phyloP scores from a whole-genome alignment of 2,797 vertebrate genomes.

The Melanotaenia pygmaea region DNA sequence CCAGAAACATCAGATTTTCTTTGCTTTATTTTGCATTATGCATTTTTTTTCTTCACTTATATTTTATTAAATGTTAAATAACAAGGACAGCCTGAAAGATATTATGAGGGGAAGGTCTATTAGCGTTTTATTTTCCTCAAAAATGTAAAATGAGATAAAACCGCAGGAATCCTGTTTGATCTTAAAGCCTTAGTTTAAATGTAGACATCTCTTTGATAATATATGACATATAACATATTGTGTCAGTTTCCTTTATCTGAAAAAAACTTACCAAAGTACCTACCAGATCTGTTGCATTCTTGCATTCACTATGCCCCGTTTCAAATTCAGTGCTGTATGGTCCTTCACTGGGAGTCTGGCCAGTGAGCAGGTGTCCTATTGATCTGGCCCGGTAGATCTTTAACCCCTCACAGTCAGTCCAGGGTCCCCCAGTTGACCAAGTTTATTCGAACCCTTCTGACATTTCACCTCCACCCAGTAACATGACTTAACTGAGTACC shows the following conservation, averaged over 20 bases:
- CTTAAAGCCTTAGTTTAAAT: too few relatives aligned
- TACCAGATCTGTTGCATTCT: too few relatives aligned
- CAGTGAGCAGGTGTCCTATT: constrained; percentile 59
- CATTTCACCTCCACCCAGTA: constrained; percentile 40
- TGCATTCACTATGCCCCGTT: constrained; percentile 25
- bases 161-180: too few relatives aligned
- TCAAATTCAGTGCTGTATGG: constrained; percentile 34
- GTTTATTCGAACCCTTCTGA: constrained; percentile 61
- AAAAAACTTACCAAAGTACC: too few relatives aligned
- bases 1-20: constrained; percentile 8
- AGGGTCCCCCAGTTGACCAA: constrained; percentile 32
- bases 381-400: constrained; percentile 49
- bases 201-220: too few relatives aligned
- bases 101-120: too few relatives aligned
- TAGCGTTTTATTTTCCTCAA: too few relatives aligned
- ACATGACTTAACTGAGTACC: constrained; percentile 35
- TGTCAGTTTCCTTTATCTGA: too few relatives aligned
- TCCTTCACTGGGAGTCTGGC: constrained; percentile 34
- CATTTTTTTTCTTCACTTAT: constrained; percentile 12
- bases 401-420: constrained; percentile 50
- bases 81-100: too few relatives aligned
- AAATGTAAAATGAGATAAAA: too few relatives aligned
- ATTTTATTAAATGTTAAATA: constrained; percentile 3
- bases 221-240: too few relatives aligned
- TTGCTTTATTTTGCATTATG: neutral